Conservation (phyloP, 2,113 vertebrate genomes). For the Platichthys stellatus region DNA sequence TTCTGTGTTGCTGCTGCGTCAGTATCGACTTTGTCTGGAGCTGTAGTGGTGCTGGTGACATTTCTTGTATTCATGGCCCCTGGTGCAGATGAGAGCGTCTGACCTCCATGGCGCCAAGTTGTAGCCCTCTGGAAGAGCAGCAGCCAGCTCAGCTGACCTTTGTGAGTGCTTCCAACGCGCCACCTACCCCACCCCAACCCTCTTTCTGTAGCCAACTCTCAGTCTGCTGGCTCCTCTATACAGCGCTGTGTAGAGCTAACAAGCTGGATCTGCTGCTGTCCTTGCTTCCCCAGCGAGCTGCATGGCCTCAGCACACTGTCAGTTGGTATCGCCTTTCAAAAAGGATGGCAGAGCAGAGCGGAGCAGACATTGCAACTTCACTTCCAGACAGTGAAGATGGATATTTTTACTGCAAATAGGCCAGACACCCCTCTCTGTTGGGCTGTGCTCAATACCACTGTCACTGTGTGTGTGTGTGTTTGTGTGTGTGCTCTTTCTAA, state of each 20-base stretch:
- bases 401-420: conserved; percentile 44
- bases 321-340: conserved; percentile 33
- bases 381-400: conserved; percentile 21
- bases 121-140: conserved; percentile 46
- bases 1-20: conserved; percentile 30
- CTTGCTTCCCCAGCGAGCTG: conserved; percentile 37
- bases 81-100: conserved; percentile 52
- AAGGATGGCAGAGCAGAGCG: conserved; percentile 19
- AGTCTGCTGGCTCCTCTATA: conserved; percentile 24
- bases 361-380: conserved; percentile 34
- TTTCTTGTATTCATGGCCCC: conserved; percentile 63
- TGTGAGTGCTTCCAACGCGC: conserved; percentile 45
- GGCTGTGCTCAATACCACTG: neutral
- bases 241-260: conserved; percentile 34
- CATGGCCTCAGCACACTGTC: conserved; percentile 31
- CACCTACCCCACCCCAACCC: neutral
- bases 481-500: no score
- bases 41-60: conserved; percentile 59
- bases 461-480: no score
- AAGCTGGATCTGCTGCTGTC: conserved; percentile 44
- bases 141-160: conserved; percentile 67
- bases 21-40: conserved; percentile 65
- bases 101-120: conserved; percentile 71
- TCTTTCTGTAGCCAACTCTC: conserved; percentile 25
- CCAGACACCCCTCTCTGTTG: conserved; percentile 20